These are phyloP conservation scores for Stomorhina lunata DNA, from an alignment of 2,888 invertebrate genomes.

Conservation along the genomic window DNA sequence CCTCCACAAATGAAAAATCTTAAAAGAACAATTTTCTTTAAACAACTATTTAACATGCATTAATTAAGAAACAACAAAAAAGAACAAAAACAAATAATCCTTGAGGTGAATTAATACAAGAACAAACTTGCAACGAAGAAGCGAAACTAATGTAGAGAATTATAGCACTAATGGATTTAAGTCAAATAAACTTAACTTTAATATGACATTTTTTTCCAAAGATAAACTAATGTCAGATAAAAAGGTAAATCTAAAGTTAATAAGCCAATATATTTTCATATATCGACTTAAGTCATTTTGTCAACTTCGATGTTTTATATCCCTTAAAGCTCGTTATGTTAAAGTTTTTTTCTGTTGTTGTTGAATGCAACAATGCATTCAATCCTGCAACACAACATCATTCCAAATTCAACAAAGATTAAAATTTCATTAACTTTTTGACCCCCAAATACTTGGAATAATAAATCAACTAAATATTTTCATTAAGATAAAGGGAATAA, in stretches of 20 bases:
- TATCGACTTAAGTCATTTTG: no score
- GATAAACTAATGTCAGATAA: neutral
- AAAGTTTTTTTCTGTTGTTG: no score
- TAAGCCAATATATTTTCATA: no score
- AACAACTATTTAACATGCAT: slow-evolving; percentile 1
- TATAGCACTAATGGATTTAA: neutral
- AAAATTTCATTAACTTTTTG: neutral
- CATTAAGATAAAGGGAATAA: no score
- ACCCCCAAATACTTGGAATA: no score
- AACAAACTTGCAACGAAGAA: neutral
- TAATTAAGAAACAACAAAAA: slow-evolving; percentile 34
- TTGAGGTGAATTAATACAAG: slow-evolving; percentile 19
- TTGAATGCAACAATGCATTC: no score
- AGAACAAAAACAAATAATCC: slow-evolving; percentile 14
- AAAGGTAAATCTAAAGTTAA: no score
- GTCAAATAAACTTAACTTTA: neutral
- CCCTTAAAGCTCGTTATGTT: no score
- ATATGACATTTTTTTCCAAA: neutral
- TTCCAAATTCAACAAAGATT: neutral
- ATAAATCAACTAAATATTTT: no score
- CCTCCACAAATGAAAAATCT: neutral
- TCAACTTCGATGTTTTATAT: no score
- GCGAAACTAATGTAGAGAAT: neutral
- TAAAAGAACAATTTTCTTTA: neutral
- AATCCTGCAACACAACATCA: no score